Evolutionary conservation across 1,140 invertebrate species (phyloP).

Genomic region (Rhopalosiphum maidis): DNA sequence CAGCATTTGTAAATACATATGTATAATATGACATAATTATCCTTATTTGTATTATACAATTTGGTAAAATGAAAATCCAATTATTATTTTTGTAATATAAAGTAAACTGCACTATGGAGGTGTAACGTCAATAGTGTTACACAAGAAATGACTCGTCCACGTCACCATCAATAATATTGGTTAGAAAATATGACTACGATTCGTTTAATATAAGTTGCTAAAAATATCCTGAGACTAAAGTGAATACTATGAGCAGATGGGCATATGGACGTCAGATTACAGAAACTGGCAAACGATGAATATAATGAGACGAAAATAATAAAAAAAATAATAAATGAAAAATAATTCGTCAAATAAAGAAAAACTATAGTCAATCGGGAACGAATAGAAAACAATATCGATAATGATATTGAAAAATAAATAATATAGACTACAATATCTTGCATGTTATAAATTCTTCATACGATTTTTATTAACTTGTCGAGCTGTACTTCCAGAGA

Average conservation of each 20-base stretch:
- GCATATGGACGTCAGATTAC: neutral
- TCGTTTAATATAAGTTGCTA: neutral
- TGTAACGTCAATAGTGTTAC: neutral
- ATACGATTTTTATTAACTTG: neutral
- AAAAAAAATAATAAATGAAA: neutral
- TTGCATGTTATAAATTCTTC: neutral
- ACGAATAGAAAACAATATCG: neutral
- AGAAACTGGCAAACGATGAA: neutral
- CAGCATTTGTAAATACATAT: neutral
- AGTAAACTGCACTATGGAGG: neutral
- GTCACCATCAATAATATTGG: neutral
- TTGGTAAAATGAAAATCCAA: neutral
- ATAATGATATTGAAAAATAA: neutral
- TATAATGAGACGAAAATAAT: neutral
- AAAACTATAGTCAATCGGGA: neutral
- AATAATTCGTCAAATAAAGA: neutral
- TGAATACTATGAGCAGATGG: neutral
- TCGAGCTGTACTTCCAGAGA: neutral
- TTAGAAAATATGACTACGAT: neutral
- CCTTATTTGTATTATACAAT: neutral
- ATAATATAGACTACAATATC: neutral
- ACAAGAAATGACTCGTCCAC: neutral
- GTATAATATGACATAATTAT: neutral
- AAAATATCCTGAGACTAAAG: neutral
- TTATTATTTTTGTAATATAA: neutral